phyloP scores from a whole-genome alignment of 2,113 vertebrate genomes.

The Actinemys pallida region DNA sequence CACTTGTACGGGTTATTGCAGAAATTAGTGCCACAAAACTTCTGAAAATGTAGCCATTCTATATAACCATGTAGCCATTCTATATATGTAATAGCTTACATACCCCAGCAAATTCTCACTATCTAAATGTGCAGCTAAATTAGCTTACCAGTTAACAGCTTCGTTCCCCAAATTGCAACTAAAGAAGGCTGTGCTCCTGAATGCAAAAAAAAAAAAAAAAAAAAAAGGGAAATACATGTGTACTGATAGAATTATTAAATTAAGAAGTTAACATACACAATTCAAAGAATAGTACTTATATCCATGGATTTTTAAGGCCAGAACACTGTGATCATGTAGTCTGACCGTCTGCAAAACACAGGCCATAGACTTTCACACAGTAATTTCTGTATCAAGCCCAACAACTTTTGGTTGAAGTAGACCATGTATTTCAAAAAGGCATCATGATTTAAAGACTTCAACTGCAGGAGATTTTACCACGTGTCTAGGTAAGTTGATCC shows the following conservation, averaged over 20 bases:
- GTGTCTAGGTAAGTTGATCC: neutral
- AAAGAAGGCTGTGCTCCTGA: neutral
- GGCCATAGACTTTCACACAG: neutral
- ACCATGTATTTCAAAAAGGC: neutral
- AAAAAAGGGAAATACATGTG: fast-evolving
- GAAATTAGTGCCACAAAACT: neutral
- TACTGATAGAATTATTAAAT: neutral
- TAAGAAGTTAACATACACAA: neutral
- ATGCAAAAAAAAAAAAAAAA: neutral
- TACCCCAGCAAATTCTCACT: neutral
- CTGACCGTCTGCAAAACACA: neutral
- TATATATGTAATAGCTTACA: fast-evolving
- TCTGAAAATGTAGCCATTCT: neutral
- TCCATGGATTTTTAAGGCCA: neutral
- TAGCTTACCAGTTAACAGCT: neutral
- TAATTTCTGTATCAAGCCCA: neutral
- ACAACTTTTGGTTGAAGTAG: neutral
- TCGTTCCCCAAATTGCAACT: neutral
- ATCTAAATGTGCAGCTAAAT: neutral
- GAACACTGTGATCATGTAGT: neutral
- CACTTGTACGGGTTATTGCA: neutral
- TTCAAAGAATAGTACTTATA: neutral
- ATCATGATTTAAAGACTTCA: neutral
- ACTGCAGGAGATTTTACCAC: neutral
- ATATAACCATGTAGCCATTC: neutral